Evolutionary conservation across 1,140 invertebrate genomes (phyloP).

Genomic region (Drosophila tristis): DNA sequence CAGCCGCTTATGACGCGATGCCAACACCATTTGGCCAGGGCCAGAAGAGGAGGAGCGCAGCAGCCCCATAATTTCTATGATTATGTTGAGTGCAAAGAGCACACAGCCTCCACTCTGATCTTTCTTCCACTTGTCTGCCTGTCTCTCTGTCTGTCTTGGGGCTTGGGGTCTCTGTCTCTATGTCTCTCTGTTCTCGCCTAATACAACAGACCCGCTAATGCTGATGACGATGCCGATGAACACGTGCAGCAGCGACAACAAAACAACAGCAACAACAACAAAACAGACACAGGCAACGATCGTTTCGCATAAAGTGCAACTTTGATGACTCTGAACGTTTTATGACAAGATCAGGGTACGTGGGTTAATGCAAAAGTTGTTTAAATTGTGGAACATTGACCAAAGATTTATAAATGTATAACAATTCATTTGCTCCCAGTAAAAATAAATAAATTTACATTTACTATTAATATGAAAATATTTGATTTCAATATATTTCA

Average conservation of each 20-base stretch:
- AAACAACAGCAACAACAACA: slow-evolving; percentile 21
- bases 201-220: slow-evolving; percentile 77
- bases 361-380: background rate
- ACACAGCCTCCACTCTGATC: slow-evolving; percentile 31
- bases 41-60: slow-evolving; percentile 11
- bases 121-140: slow-evolving; percentile 20
- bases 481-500: too few species aligned
- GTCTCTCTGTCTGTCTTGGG: background rate
- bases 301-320: slow-evolving; percentile 81
- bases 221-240: slow-evolving; percentile 77
- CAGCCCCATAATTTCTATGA: slow-evolving; percentile 71
- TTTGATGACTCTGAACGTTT: slow-evolving; percentile 80
- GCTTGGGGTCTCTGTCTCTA: slow-evolving; percentile 20
- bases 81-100: slow-evolving; percentile 68
- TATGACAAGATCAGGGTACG: slow-evolving; percentile 74
- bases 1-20: slow-evolving; percentile 56
- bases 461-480: too few species aligned
- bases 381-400: too few species aligned
- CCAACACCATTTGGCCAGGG: slow-evolving; percentile 65
- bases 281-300: slow-evolving; percentile 36
- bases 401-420: too few species aligned
- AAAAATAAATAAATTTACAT: too few species aligned
- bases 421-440: too few species aligned
- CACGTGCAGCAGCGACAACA: slow-evolving; percentile 43
- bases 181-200: slow-evolving; percentile 71